Base-by-base conservation (phyloP, 2,888 invertebrate species). In the Abrostola triplasia region DNA sequence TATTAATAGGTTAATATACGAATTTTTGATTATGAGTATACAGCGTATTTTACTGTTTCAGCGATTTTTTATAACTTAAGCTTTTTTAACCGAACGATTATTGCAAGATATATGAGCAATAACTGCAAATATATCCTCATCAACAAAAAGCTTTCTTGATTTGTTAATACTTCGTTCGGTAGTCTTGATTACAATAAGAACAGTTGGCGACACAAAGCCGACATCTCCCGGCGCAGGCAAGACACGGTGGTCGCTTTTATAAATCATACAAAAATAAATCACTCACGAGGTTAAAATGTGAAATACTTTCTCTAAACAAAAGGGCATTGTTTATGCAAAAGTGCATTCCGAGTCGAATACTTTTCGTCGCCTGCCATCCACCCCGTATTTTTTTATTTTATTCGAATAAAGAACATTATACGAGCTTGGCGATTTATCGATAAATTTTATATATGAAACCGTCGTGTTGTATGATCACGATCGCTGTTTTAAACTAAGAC, bases 251-350 rank as follows among this genome's bases (percentile, higher is more conserved):
- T 83, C 83, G 82, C 80, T 73, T 83, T 83, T 89, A 92, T 93
- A 92, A 93, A 92, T 93, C 92, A 94, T 92, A 90, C 85, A 90
- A 92, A 92, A 92, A 93, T 92, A 94, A 93, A 93, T 94, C 93
- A 91, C 85, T 91, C 90, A 88, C 76, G 85, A 85, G 88, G 88
- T 90, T 89, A 87, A 89, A 90, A 93, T 93, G 93, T 93, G 94
- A 94, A 94, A 94, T 93, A 93, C 92, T 94, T 92, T 92, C 93
- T 92, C 92, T 92, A 94, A 92, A 94, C 94, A 93, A 94, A 93
- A 92, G 92, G 83, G 91, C 90, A 93, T 94, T 93, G 94, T 93
- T 90, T 88, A 94, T 92, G 93, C 93, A 92, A 92, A 92, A 92
- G 91, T 88, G 92, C 92, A 94, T 94, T 92, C 93, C 91, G 73